Conservation (phyloP, 2,113 vertebrate genomes). For the Mystacornis crossleyi region DNA sequence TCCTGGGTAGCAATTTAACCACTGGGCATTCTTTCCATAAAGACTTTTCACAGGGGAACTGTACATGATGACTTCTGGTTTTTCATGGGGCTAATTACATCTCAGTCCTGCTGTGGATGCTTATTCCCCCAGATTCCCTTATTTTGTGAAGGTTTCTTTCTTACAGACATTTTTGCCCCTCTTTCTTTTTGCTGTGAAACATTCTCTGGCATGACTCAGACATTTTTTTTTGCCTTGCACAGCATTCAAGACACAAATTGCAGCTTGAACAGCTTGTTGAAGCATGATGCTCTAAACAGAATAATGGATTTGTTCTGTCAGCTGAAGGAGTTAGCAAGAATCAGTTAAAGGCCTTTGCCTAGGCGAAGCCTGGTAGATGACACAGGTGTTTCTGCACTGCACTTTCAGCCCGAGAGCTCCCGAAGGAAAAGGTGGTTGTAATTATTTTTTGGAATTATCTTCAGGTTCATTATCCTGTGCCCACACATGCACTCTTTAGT, state of each 20-base stretch:
- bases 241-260: not conserved
- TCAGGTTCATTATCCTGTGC: not conserved
- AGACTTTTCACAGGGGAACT: not conserved
- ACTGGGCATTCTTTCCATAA: not conserved
- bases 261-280: not conserved
- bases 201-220: not conserved
- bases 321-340: not conserved
- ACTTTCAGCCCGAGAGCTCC: not conserved
- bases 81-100: not conserved
- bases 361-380: not conserved
- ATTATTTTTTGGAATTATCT: not conserved
- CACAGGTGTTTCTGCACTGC: not conserved
- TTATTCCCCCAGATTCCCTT: not conserved
- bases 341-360: not conserved
- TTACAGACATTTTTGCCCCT: not conserved
- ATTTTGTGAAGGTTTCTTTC: not conserved
- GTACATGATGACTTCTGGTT: not conserved
- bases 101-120: not conserved
- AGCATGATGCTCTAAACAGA: not conserved
- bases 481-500: not conserved
- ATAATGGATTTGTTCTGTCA: not conserved
- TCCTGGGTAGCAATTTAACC: not conserved
- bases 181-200: not conserved
- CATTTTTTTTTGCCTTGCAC: not conserved
- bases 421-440: not conserved